Base-by-base conservation (phyloP, 2,113 vertebrate genomes). In the Mus spicilegus region DNA sequence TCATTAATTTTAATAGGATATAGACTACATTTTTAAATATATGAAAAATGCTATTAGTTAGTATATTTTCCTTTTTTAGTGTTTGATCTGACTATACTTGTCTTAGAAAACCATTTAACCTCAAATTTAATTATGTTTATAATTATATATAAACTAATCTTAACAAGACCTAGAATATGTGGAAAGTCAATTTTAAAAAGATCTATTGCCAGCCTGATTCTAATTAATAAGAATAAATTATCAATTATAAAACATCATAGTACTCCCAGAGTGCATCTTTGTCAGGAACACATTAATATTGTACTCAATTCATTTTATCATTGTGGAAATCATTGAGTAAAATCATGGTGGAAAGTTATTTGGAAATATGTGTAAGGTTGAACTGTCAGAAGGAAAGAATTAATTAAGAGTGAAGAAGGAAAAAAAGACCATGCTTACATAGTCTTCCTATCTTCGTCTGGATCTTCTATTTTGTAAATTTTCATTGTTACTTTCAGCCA, bases 131-230 rank as follows among this genome's bases (percentile, higher is more conserved):
- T 11, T n/a, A 80, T 11, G 9, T 87, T 75, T 86, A 86, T 76
- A 84, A 88, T 72, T 56, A 56, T 12, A 61, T 14, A 26, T 49
- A 85, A 85, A 69, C 36, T 54, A 17, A 69, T 42, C 33, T 95
- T 92, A 76, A 81, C 16, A 88, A 95, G 92, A 90, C 3, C n/a
- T 96, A 30, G 42, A 86, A 28, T 82, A 61, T 20, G 3, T 95
- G 26, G 78, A 93, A 96, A 87, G 42, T 54, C 33, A 93, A 3
- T 33, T 91, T 96, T 42, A n/a, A 51, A 94, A 81, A 94, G 95
- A 81, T 9, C 0, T 78, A 12, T 91, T 65, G 84, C 19, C 51
- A 94, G 39, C 51, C 65, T 22, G 28, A 93, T 56, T 42, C n/a
- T 92, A 33, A 19, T 56, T 70, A 82, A 28, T 93, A 88, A 95